Conservation (phyloP, 1,140 invertebrate genomes). For the Physella acuta region DNA sequence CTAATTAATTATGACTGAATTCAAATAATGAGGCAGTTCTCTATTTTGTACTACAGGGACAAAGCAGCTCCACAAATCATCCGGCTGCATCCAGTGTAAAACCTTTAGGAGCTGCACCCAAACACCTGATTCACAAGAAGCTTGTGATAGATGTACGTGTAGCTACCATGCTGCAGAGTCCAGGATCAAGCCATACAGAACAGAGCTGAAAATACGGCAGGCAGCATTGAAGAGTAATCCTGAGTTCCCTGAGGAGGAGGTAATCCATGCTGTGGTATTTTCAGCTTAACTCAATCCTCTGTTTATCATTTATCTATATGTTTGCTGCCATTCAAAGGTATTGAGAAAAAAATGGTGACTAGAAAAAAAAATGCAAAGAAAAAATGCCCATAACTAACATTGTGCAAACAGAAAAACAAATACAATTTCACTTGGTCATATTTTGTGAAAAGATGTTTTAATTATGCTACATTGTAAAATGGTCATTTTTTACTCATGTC, state of each 20-base stretch:
- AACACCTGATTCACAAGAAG: neutral
- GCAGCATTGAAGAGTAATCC: slow-evolving; percentile 1
- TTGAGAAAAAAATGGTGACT: no score
- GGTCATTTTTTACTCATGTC: no score
- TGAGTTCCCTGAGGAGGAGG: slow-evolving; percentile 6
- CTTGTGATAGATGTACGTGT: neutral
- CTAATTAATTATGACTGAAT: no score
- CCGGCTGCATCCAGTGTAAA: neutral
- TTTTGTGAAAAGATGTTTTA: no score
- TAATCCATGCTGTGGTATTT: neutral
- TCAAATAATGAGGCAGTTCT: no score
- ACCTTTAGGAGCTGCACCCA: neutral
- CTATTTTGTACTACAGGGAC: no score
- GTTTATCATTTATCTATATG: neutral
- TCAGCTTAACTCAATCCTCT: neutral
- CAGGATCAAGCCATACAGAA: neutral
- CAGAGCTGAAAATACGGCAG: slow-evolving; percentile 8
- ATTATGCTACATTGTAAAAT: no score
- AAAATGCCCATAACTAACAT: neutral
- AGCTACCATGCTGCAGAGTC: neutral
- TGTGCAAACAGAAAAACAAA: neutral
- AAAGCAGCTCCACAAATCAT: neutral
- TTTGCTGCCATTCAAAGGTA: no score
- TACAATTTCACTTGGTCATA: neutral
- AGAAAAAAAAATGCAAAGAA: no score